phyloP scores from a whole-genome alignment of 2,797 vertebrate species.

The Linurgus olivaceus region DNA sequence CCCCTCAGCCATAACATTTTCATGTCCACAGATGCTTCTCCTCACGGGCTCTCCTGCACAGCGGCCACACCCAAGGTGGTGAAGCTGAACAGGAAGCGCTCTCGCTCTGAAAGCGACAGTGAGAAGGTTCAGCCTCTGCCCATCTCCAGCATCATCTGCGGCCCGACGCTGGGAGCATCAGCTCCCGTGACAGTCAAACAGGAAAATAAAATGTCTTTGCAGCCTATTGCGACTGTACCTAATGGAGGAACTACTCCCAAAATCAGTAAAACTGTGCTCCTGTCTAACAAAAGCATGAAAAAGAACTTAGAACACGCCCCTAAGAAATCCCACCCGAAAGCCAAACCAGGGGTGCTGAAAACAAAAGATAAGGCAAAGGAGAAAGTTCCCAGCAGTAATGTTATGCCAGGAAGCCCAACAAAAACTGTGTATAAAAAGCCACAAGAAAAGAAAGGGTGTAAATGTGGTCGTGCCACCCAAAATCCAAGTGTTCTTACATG shows the following conservation, averaged over 20 bases:
- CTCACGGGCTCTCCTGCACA: slow-evolving; percentile 82
- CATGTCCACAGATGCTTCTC: slow-evolving; percentile 80
- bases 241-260: slow-evolving; percentile 91
- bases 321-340: slow-evolving; percentile 95
- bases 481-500: slow-evolving; percentile 99
- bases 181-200: slow-evolving; percentile 84
- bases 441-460: slow-evolving; percentile 98
- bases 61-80: slow-evolving; percentile 83
- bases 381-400: slow-evolving; percentile 84
- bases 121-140: slow-evolving; percentile 95
- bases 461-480: slow-evolving; percentile 98
- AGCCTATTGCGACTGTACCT: slow-evolving; percentile 85
- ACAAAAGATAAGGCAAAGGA: slow-evolving; percentile 91
- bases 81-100: slow-evolving; percentile 91
- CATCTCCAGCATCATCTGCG: slow-evolving; percentile 90
- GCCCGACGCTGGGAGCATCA: slow-evolving; percentile 81
- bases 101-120: slow-evolving; percentile 96
- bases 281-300: slow-evolving; percentile 90
- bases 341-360: slow-evolving; percentile 90
- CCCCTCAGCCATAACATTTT: slow-evolving; percentile 81
- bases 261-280: slow-evolving; percentile 90
- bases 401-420: slow-evolving; percentile 92
- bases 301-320: slow-evolving; percentile 90
- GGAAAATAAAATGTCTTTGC: slow-evolving; percentile 86
- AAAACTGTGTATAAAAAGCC: slow-evolving; percentile 98